Base-by-base conservation (phyloP, 2,888 invertebrate species). In the Oxycera nigricornis region DNA sequence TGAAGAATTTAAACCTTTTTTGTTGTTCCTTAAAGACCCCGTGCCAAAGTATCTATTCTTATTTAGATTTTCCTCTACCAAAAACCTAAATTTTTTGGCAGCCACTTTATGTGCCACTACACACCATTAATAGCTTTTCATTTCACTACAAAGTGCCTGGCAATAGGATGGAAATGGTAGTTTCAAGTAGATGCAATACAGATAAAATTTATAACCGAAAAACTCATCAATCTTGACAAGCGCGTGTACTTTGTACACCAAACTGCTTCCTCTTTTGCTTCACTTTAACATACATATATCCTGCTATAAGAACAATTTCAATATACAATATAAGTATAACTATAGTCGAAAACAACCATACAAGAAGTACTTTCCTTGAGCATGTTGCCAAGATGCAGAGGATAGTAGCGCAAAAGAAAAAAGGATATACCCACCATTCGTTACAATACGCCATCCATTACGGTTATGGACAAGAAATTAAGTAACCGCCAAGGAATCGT, bases 181-280 rank as follows among this genome's bases (percentile, higher is more conserved):
- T 31, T 70, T n/a, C 22, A 52, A 55, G 55, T 52, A 70, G n/a
- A n/a, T 70, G 70, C 70, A 70, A 65, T 52, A 35, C 20, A 68
- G 73, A 75, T 73, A 73, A 75, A 73, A 75, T 75, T 75, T 75
- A 75, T 70, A 59, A 52, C 62, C 73, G 39, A 62, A 70, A 73
- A 73, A 39, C 75, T 75, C 75, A 75, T 75, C 75, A 75, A 75
- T 75, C 75, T 73, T 57, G 73, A 70, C 72, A 75, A 73, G 61
- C 22, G 61, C n/a, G n/a, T 31, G 26, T 61, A 61, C 61, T 61
- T 61, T 65, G 17, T 22, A 28, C 24, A 14, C 28, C 28, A 1
- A 59, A 39, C 41, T 30, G 30, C 41, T 65, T 65, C 41, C 41
- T 11, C 35, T n/a, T n/a, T n/a, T n/a, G n/a, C n/a, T n/a, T 41